Conservation (phyloP, 2,888 invertebrate species). For the Lochmaea capreae region DNA sequence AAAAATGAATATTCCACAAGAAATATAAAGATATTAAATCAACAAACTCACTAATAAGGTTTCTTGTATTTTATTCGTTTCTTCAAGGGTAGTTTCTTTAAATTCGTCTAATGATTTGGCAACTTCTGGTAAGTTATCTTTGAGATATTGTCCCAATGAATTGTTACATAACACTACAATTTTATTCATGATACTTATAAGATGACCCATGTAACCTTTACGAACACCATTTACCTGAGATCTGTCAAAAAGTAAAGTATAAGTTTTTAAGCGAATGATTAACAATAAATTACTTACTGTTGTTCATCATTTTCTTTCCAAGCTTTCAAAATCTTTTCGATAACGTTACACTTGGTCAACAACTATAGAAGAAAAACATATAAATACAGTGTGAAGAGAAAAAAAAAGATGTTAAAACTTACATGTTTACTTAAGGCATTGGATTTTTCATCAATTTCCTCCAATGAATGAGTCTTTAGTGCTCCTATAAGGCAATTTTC, state of each 20-base stretch:
- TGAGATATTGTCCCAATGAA: constrained; percentile 69
- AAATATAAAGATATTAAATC: background rate
- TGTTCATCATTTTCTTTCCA: constrained; percentile 83
- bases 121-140: constrained; percentile 67
- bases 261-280: background rate
- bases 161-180: constrained; percentile 69
- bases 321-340: constrained; percentile 82
- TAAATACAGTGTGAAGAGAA: constrained; percentile 15
- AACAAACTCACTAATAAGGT: constrained; percentile 58
- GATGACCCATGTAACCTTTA: constrained; percentile 76
- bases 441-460: constrained; percentile 59
- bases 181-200: constrained; percentile 72
- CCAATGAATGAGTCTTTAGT: constrained; percentile 65
- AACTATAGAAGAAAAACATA: constrained; percentile 57
- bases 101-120: constrained; percentile 63
- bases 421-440: constrained; percentile 71
- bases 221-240: constrained; percentile 68
- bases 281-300: constrained; percentile 70
- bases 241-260: constrained; percentile 58
- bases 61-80: constrained; percentile 60
- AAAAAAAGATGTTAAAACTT: constrained; percentile 53
- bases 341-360: constrained; percentile 79
- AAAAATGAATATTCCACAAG: too few relatives aligned
- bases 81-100: constrained; percentile 58
- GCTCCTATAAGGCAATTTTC: constrained; percentile 82